A percentile compares a stretch with the other conserved stretches of the same genome.
These are phyloP conservation scores for Elmis aenea DNA, from an alignment of 2,888 invertebrate genomes.

Conservation along the genomic window DNA sequence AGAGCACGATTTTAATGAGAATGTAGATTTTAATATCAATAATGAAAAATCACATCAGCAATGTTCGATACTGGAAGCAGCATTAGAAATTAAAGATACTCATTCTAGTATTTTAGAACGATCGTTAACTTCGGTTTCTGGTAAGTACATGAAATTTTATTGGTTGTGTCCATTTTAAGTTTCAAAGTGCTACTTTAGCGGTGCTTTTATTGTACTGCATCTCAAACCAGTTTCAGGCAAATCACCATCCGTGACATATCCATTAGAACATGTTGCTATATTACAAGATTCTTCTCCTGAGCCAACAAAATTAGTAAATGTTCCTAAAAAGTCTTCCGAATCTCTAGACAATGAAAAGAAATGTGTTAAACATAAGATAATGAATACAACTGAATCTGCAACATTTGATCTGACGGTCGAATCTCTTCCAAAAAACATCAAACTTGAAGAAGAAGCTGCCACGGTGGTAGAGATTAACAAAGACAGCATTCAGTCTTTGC, in stretches of 20 bases:
- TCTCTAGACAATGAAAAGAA: constrained; percentile 26
- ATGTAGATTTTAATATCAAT: constrained; percentile 29
- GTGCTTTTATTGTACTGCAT: too few relatives aligned
- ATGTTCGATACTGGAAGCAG: constrained; percentile 41
- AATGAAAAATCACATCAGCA: constrained; percentile 30
- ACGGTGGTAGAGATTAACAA: constrained; percentile 7
- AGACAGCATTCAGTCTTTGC: constrained; percentile 6
- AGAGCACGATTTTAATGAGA: constrained; percentile 27
- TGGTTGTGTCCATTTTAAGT: too few relatives aligned
- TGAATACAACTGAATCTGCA: constrained; percentile 2
- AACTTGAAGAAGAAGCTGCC: constrained; percentile 8
- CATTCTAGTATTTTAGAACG: constrained; percentile 43
- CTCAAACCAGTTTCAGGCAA: too few relatives aligned
- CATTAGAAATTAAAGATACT: constrained; percentile 37
- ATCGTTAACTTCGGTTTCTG: constrained; percentile 31
- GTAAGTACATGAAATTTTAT: too few relatives aligned
- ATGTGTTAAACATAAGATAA: constrained; percentile 11
- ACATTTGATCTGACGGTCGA: constrained; percentile 7
- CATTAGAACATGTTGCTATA: constrained; percentile 23
- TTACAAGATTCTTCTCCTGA: constrained; percentile 25
- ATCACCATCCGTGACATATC: constrained; percentile 29
- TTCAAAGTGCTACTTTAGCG: too few relatives aligned
- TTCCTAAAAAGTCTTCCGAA: constrained; percentile 35
- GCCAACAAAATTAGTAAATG: constrained; percentile 33
- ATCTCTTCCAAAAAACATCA: constrained; percentile 6